Conservation (phyloP, 2,888 invertebrate species). For the Nasonia oneida region DNA sequence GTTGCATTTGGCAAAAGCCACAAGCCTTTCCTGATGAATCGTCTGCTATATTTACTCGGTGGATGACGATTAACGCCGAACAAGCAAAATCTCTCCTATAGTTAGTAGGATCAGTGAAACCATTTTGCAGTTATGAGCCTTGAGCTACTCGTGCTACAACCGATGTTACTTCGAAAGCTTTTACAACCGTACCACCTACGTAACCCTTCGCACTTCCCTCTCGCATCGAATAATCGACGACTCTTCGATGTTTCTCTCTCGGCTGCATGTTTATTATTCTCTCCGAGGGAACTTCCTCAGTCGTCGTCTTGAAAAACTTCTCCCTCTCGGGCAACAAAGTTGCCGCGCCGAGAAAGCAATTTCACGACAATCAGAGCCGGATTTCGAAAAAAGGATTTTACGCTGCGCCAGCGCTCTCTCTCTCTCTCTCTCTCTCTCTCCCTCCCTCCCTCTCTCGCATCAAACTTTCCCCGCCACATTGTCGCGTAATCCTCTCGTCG, state of each 20-base stretch:
- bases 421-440: too few relatives aligned
- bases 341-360: conserved; percentile 47
- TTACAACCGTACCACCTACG: too few relatives aligned
- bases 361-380: conserved; percentile 45
- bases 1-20: too few relatives aligned
- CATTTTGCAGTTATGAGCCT: too few relatives aligned
- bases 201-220: too few relatives aligned
- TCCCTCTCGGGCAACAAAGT: conserved; percentile 11
- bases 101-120: too few relatives aligned
- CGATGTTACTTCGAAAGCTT: too few relatives aligned
- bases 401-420: neutral
- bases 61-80: too few relatives aligned
- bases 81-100: too few relatives aligned
- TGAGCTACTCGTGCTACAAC: too few relatives aligned
- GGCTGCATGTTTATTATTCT: conserved; percentile 47
- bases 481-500: conserved; percentile 16
- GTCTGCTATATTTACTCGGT: too few relatives aligned
- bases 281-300: conserved; percentile 20
- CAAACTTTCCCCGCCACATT: conserved; percentile 36
- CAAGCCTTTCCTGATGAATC: too few relatives aligned
- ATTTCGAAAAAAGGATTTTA: conserved; percentile 48
- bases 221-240: conserved; percentile 37
- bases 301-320: conserved; percentile 35
- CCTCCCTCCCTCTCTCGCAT: neutral
- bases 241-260: neutral